These are phyloP conservation scores for Cryptomyrus ogoouensis DNA, from an alignment of 2,113 vertebrate genomes.

Conservation along the genomic window DNA sequence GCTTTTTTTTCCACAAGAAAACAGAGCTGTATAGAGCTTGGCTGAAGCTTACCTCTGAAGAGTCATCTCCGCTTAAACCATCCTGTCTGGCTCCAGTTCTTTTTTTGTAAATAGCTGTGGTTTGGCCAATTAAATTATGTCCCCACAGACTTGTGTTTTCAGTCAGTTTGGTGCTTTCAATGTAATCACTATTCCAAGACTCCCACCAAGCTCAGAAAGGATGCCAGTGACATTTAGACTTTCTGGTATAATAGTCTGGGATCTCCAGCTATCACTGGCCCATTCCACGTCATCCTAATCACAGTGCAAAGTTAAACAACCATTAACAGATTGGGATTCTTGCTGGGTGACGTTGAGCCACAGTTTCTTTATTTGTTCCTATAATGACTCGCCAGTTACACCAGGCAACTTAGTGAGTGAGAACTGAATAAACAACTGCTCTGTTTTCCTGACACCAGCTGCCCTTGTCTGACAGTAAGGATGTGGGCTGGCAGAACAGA, in stretches of 20 bases:
- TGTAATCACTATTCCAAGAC: neutral
- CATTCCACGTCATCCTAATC: conserved; percentile 39
- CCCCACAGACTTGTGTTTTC: neutral
- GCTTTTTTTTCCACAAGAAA: neutral
- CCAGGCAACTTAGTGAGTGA: conserved; percentile 26
- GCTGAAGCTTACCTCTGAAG: neutral
- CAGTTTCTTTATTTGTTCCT: conserved; percentile 43
- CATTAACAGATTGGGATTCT: conserved; percentile 47
- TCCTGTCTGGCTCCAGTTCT: neutral
- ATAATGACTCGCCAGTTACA: neutral
- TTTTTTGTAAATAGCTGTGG: conserved; percentile 7
- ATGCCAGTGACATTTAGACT: neutral
- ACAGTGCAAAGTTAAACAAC: conserved; percentile 51
- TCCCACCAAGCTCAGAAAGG: neutral
- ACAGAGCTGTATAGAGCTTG: neutral
- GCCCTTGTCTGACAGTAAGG: neutral
- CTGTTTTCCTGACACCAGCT: conserved; percentile 28
- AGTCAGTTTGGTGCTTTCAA: neutral
- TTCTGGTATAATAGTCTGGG: neutral
- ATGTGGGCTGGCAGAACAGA: neutral
- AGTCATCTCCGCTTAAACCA: neutral
- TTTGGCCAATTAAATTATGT: neutral
- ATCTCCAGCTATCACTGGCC: neutral
- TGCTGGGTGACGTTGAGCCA: conserved; percentile 46
- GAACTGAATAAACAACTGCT: conserved; percentile 51